phyloP scores from a whole-genome alignment of 2,888 invertebrate genomes.

The Sphinx pinastri region DNA sequence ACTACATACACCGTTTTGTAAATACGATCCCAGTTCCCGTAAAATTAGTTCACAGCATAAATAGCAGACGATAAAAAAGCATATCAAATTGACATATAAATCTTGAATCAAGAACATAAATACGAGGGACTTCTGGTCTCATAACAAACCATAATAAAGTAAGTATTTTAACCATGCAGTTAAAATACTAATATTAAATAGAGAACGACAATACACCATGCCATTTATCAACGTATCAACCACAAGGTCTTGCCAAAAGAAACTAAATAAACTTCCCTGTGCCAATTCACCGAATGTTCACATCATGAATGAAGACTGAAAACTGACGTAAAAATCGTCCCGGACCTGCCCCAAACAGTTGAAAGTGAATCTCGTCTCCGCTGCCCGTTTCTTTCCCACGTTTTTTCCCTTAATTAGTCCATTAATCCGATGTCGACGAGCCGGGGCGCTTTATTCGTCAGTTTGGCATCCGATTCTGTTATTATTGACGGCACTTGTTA shows the following conservation, averaged over 20 bases:
- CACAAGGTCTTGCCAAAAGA: neutral
- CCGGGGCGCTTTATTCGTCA: constrained; percentile 37
- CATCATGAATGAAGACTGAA: constrained; percentile 66
- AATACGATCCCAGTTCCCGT: too few relatives aligned
- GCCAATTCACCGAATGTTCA: constrained; percentile 53
- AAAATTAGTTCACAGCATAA: too few relatives aligned
- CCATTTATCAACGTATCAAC: neutral
- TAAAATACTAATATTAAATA: too few relatives aligned
- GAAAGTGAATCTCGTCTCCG: constrained; percentile 58
- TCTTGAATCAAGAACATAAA: too few relatives aligned
- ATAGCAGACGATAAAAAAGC: too few relatives aligned
- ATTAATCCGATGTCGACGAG: constrained; percentile 37
- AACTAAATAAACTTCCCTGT: neutral
- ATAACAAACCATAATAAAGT: too few relatives aligned
- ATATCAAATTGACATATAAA: too few relatives aligned
- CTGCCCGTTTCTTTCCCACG: constrained; percentile 55
- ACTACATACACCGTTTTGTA: too few relatives aligned
- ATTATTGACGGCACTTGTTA: constrained; percentile 41
- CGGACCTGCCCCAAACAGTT: constrained; percentile 75
- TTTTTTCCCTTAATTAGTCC: constrained; percentile 74
- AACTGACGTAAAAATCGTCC: constrained; percentile 82
- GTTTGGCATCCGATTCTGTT: constrained; percentile 45
- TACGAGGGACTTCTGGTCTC: too few relatives aligned
- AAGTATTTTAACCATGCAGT: too few relatives aligned
- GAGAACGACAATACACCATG: too few relatives aligned